A percentile compares a stretch with the other conserved stretches of the same genome.
phyloP scores from a whole-genome alignment of 2,797 vertebrate species.

The Pangasius mekongensis region DNA sequence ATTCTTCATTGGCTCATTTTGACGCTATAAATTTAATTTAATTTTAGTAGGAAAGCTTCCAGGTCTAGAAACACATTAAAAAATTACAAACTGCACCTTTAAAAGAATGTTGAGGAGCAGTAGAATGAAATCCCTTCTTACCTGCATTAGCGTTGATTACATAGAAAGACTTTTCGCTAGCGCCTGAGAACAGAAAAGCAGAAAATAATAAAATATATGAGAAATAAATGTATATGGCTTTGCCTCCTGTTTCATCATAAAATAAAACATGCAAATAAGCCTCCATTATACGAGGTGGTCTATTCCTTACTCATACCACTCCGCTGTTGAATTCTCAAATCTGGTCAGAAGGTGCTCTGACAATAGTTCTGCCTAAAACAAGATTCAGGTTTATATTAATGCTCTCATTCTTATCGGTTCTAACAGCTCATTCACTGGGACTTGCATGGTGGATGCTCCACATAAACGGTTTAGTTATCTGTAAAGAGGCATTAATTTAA shows the following conservation, averaged over 20 bases:
- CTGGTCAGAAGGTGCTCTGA: background rate
- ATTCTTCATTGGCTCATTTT: background rate
- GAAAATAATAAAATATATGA: conserved; percentile 24
- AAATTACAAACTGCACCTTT: background rate
- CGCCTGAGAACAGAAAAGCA: conserved; percentile 62
- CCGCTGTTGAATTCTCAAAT: background rate
- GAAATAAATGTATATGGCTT: background rate
- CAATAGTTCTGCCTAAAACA: background rate
- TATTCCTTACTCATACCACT: background rate
- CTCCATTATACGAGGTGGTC: background rate
- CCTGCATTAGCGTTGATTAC: conserved; percentile 66
- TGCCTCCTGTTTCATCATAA: background rate
- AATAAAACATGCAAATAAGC: background rate
- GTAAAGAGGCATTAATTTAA: background rate
- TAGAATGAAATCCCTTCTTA: conserved; percentile 57
- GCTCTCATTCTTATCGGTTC: background rate
- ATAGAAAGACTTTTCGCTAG: conserved; percentile 79
- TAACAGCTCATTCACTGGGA: background rate
- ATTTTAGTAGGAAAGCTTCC: background rate
- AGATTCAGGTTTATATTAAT: background rate
- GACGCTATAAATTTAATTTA: background rate
- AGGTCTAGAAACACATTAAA: background rate
- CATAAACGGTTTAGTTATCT: background rate
- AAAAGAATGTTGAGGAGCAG: background rate
- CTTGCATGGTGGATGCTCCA: background rate